A percentile compares a stretch with the other conserved stretches of the same genome.
Conservation (phyloP, 1,140 invertebrate species). For the Aporrectodea caliginosa region DNA sequence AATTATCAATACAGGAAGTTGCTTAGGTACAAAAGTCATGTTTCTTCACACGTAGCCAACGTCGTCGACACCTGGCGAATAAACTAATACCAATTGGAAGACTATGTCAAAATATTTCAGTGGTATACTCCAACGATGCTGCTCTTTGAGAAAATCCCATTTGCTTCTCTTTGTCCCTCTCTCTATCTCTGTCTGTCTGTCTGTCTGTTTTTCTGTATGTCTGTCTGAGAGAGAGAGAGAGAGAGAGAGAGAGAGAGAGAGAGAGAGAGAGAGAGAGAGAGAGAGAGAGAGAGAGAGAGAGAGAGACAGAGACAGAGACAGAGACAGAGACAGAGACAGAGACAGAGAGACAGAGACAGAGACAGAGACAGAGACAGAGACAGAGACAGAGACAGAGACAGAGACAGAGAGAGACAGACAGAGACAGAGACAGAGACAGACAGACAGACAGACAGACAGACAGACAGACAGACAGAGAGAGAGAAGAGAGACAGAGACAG, state of each 20-base stretch:
- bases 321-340: conserved; percentile 20
- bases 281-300: conserved; percentile 17
- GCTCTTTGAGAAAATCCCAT: too few relatives aligned
- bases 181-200: too few relatives aligned
- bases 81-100: not conserved
- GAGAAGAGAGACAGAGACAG: conserved; percentile 5
- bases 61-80: too few relatives aligned
- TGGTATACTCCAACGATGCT: not conserved
- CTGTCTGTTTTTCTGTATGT: too few relatives aligned
- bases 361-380: conserved; percentile 20
- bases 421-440: conserved; percentile 14
- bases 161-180: too few relatives aligned
- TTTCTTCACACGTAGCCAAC: too few relatives aligned
- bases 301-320: conserved; percentile 2
- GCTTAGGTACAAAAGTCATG: too few relatives aligned
- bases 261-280: conserved; percentile 19
- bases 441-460: conserved; percentile 12
- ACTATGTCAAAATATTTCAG: not conserved
- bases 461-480: conserved; percentile 14
- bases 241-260: conserved; percentile 20
- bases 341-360: conserved; percentile 15
- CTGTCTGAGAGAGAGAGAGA: conserved; percentile 14
- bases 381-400: conserved; percentile 18
- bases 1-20: too few relatives aligned
- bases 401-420: conserved; percentile 13